Percentiles rank a stretch among this genome's conserved stretches.
Evolutionary conservation across 1,140 invertebrate species (phyloP).

Genomic region (Aphis gossypii): DNA sequence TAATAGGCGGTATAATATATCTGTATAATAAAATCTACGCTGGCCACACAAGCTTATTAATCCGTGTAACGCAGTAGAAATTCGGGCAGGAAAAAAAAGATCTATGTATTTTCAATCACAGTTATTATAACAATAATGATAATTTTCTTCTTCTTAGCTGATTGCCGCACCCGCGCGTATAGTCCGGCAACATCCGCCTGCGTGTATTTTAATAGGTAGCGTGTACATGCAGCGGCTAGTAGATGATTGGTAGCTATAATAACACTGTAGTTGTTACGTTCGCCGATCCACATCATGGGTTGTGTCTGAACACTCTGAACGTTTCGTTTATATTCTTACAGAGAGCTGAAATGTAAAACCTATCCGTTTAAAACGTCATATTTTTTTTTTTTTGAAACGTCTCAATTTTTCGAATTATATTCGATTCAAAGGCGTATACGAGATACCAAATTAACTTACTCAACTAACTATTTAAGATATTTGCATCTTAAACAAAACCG

Average conservation of each 20-base stretch:
- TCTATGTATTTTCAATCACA: background rate
- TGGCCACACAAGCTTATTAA: background rate
- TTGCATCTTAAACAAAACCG: too few species aligned
- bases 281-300: background rate
- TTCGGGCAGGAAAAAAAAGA: background rate
- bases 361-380: background rate
- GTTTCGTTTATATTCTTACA: background rate
- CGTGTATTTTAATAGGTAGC: background rate
- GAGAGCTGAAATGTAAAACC: background rate
- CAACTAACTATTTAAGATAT: too few species aligned
- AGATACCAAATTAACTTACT: too few species aligned
- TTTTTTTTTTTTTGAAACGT: background rate
- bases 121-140: constrained; percentile 25
- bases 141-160: background rate
- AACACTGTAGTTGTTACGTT: background rate
- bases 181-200: background rate
- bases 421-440: background rate
- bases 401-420: background rate
- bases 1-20: background rate
- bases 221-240: background rate
- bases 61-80: constrained; percentile 43
- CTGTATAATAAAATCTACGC: background rate
- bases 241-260: background rate
- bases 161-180: background rate
- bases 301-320: background rate